These are phyloP conservation scores for Neotoma lepida DNA, from an alignment of 2,113 vertebrate species.

Conservation along the genomic window DNA sequence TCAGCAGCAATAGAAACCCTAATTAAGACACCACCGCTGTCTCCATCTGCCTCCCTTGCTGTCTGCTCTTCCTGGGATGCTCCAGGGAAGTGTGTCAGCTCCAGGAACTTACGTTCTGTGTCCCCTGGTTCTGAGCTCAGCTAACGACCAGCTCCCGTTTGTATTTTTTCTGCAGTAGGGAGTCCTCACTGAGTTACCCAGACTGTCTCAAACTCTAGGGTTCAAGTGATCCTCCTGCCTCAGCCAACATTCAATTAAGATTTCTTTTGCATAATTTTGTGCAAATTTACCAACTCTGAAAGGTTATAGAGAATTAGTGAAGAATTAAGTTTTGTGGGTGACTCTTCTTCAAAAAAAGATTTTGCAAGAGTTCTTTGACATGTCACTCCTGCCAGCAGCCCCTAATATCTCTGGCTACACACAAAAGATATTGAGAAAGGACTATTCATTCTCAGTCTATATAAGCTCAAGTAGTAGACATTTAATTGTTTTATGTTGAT, in stretches of 20 bases:
- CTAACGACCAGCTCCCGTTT: not conserved
- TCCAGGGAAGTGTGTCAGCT: not conserved
- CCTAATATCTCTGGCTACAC: not conserved
- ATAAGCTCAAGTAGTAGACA: not conserved
- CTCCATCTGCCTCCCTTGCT: not conserved
- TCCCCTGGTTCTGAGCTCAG: slow-evolving; percentile 4
- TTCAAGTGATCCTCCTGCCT: not conserved
- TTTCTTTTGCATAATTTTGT: slow-evolving; percentile 6
- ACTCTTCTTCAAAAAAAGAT: slow-evolving; percentile 29
- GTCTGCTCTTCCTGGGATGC: not conserved
- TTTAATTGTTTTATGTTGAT: not conserved
- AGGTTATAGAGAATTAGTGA: not conserved
- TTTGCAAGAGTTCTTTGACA: not conserved
- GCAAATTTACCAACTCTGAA: not conserved
- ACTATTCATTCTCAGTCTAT: not conserved
- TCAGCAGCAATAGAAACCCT: not conserved
- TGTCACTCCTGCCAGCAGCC: no score
- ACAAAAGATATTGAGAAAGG: not conserved
- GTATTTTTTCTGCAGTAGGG: not conserved
- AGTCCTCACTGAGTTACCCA: not conserved
- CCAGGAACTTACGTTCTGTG: not conserved
- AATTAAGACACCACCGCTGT: no score
- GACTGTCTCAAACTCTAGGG: not conserved
- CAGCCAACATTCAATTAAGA: not conserved
- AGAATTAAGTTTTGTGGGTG: not conserved